A percentile compares a stretch with the other conserved stretches of the same genome.
Conservation (phyloP, 2,797 vertebrate genomes). For the Ptychobarbus kaznakovi region DNA sequence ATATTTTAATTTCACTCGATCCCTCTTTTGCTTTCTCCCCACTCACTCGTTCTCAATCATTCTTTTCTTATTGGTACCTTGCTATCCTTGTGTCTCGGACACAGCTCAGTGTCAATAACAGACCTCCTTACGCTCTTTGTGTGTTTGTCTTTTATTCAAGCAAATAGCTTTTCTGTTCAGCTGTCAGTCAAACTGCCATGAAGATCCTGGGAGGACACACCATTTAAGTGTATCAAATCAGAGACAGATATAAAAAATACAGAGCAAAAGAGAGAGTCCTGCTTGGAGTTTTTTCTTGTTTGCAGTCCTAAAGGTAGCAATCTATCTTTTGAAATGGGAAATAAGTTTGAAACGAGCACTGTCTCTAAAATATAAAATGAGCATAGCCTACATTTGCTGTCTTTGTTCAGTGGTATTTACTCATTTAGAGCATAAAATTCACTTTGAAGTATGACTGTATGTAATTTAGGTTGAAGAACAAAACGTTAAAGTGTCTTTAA, state of each 20-base stretch:
- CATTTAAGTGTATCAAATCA: conserved; percentile 40
- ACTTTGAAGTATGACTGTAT: not conserved
- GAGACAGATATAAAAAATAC: conserved; percentile 29
- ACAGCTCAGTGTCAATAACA: conserved; percentile 39
- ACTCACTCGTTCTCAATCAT: not conserved
- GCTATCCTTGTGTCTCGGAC: conserved; percentile 17
- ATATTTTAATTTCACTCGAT: conserved; percentile 32
- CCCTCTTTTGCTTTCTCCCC: not conserved
- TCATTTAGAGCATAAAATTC: not conserved
- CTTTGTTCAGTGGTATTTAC: conserved; percentile 6
- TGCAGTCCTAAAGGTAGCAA: conserved; percentile 9
- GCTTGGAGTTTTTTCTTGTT: not conserved
- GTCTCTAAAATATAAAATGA: conserved; percentile 10
- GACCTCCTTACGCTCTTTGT: conserved; percentile 30
- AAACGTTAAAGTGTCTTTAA: conserved; percentile 11
- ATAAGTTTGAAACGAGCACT: not conserved
- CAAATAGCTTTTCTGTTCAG: conserved; percentile 47
- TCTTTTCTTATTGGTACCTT: conserved; percentile 25
- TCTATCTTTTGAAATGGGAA: conserved; percentile 18
- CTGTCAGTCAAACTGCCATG: conserved; percentile 45
- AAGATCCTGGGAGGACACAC: conserved; percentile 34
- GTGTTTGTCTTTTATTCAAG: conserved; percentile 47
- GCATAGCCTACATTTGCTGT: not conserved
- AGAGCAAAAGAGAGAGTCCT: not conserved
- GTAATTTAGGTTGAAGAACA: conserved; percentile 5